phyloP scores from a whole-genome alignment of 2,113 vertebrate genomes.

The Tetrax tetrax region DNA sequence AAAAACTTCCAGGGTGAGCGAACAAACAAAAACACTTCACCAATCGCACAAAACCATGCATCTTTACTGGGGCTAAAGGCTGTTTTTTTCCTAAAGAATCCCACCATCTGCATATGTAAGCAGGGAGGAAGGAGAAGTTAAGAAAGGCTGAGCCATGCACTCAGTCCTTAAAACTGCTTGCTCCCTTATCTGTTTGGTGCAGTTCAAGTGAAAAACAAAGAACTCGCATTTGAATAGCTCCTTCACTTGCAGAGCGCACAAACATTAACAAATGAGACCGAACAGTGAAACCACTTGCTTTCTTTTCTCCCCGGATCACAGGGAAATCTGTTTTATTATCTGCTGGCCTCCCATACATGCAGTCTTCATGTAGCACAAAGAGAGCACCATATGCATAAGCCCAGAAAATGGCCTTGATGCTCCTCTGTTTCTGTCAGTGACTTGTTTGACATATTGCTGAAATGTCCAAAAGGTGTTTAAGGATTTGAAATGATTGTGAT shows the following conservation, averaged over 20 bases:
- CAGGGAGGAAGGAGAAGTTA: background rate
- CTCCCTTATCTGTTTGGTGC: slow-evolving; percentile 55
- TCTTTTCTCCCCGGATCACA: background rate
- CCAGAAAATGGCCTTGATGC: background rate
- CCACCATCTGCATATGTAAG: background rate
- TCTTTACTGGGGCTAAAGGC: background rate
- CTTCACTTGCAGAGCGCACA: slow-evolving; percentile 39
- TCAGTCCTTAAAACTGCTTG: background rate
- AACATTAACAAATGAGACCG: background rate
- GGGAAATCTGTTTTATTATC: background rate
- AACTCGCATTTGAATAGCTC: slow-evolving; percentile 50
- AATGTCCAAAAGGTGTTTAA: background rate
- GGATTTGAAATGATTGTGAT: background rate
- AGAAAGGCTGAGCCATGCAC: background rate
- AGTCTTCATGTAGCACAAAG: background rate
- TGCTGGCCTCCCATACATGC: background rate
- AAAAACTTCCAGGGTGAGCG: background rate
- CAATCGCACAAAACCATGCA: background rate
- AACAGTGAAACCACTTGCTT: background rate
- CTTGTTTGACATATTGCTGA: background rate
- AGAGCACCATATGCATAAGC: background rate
- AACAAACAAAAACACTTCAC: background rate
- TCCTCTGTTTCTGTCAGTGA: background rate
- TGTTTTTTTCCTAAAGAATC: background rate
- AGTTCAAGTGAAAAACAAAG: slow-evolving; percentile 56